Base-by-base conservation (phyloP, 2,888 invertebrate species). In the Bimastos eiseni region DNA sequence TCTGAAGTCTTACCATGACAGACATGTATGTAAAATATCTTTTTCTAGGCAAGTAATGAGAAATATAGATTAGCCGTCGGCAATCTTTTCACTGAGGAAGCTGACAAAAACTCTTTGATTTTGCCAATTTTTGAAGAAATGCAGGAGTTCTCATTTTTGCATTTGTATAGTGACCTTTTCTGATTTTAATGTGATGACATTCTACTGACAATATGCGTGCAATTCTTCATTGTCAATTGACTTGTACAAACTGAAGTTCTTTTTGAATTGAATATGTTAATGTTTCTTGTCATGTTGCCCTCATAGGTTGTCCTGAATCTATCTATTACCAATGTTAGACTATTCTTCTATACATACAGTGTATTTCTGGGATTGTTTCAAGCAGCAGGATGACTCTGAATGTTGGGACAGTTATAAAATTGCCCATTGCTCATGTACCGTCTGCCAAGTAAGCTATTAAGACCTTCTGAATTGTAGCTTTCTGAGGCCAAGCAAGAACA, bases 401-500 rank as follows among this genome's bases (percentile, higher is more conserved):
- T 30, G 30, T 70, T 70, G n/a, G 70, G 30, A 70, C 8, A n/a
- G 8, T 70, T 30, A 30, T 30, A 44, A 49, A 21, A 70, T n/a
- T 70, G n/a, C 70, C n/a, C 30, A 11, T 30, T 70, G 49, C 49
- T 24, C 3, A 49, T 24, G 24, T 49, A 24, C 49, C 21, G 8
- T n/a, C 11, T 70, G 30, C 8, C n/a, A 70, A 1, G 11, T 30
- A n/a, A 70, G 70, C 70, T n/a, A 70, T 70, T 70, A 13, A 70
- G n/a, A 70, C 86, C 24, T 86, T 37, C 17, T 33, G 21, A 36
- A 17, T 17, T 34, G 34, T 24, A 86, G 86, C 86, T 86, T 21
- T 86, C 86, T 86, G 86, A 86, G 37, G 37, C 86, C 5, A 86
- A 86, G 37, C 86, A 86, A 36, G 86, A 37, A 34, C 86, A 86